Base-by-base conservation (phyloP, 2,888 invertebrate species). In the Lingula anatina region DNA sequence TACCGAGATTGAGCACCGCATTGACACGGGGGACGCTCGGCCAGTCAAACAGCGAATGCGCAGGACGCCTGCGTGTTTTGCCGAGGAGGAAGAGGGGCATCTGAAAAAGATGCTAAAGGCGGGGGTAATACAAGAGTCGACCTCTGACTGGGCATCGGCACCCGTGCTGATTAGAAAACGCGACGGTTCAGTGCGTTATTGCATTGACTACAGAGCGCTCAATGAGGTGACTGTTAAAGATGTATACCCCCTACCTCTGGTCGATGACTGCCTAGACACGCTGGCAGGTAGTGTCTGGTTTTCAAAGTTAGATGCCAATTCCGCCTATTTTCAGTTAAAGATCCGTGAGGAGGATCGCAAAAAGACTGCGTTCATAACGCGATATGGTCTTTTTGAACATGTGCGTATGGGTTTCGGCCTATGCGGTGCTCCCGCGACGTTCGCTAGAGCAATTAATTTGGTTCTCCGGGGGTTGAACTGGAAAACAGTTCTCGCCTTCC, bases 341-440 rank as follows among this genome's bases (percentile, higher is more conserved):
- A 35, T 48, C 24, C 9, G 45, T 12, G 28, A 40, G 35, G 46
- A 45, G 25, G 45, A 51, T 28, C 18, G 51, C 3, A 35, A 46
- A 9, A 54, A 54, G 39, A 46, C 48, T 5, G 46, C 47, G 15
- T 47, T 53, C 27, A 37, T 44, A 12, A 50, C 53, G 23, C 21
- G 26, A 3, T 50, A 46, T 36, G 47, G 50, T 2, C 18, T 40
- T 9, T 50, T 50, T 35, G 44, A 50, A 25, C 39, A 44, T 24
- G 28, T 39, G 3, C 35, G 47, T 5, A 39, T 53, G 31, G 40
- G 43, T 4, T 39, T 54, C 18, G 51, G 51, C 3, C 37, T 54
- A 3, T 48, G 51, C 25, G 51, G 51, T 38, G 28, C 47, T 5
- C 50, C 53, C 4, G 53, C 47, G 4, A 53, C 53, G 5, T 53